A percentile compares a stretch with the other conserved stretches of the same genome.
Conservation (phyloP, 2,113 vertebrate species). For the Saguinus imperator region DNA sequence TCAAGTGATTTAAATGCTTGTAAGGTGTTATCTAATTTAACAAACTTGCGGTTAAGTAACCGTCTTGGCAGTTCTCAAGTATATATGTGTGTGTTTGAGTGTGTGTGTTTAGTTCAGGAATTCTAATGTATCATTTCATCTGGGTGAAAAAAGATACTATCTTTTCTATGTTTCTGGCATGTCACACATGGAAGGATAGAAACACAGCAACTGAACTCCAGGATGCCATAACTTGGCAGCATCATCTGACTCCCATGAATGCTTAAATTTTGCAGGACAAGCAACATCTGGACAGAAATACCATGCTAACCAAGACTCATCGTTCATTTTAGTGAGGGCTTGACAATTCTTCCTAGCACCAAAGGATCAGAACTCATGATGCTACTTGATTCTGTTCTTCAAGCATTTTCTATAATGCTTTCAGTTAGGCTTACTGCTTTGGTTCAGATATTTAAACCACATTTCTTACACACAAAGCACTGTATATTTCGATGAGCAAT, state of each 20-base stretch:
- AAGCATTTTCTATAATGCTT: conserved; percentile 19
- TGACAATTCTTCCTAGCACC: neutral
- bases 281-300: neutral
- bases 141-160: conserved; percentile 43
- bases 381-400: neutral
- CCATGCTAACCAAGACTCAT: neutral
- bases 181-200: conserved; percentile 36
- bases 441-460: neutral
- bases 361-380: neutral
- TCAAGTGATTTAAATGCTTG: neutral
- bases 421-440: conserved; percentile 20
- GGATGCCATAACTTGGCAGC: conserved; percentile 54
- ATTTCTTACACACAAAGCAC: neutral
- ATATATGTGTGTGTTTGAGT: neutral
- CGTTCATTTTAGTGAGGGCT: neutral
- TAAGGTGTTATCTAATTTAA: neutral
- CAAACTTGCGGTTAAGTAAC: neutral
- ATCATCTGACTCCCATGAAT: neutral
- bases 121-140: conserved; percentile 53
- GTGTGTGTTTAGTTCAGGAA: conserved; percentile 36
- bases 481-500: conserved; percentile 2
- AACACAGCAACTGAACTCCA: conserved; percentile 20
- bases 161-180: conserved; percentile 50
- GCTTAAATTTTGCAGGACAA: neutral
- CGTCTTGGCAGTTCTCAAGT: neutral